A percentile compares a stretch with the other conserved stretches of the same genome.
Evolutionary conservation across 2,888 invertebrate genomes (phyloP).

Genomic region (Ectemnius continuus): DNA sequence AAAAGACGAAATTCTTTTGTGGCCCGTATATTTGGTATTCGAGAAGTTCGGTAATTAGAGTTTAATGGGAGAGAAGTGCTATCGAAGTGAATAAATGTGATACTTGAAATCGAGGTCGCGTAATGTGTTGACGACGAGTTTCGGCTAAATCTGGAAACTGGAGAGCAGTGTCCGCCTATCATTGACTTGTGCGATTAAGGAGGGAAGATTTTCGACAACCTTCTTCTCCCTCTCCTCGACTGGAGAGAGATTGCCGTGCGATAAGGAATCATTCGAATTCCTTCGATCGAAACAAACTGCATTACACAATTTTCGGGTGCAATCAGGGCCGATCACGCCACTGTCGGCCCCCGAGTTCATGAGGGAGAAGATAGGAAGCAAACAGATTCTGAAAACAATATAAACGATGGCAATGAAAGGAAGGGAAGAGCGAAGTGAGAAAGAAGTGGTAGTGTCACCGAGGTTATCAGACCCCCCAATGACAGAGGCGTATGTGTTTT

Average conservation of each 20-base stretch:
- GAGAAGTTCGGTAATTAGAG: background rate
- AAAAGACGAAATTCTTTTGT: background rate
- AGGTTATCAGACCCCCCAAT: constrained; percentile 40
- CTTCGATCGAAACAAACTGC: background rate
- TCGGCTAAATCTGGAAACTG: too few relatives aligned
- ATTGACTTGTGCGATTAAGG: too few relatives aligned
- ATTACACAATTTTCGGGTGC: constrained; percentile 32
- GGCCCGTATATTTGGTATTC: background rate
- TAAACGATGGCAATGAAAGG: constrained; percentile 22
- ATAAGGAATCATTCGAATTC: too few relatives aligned
- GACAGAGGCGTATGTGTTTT: constrained; percentile 26
- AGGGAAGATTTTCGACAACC: too few relatives aligned
- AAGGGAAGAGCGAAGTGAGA: background rate
- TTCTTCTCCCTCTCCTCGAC: too few relatives aligned
- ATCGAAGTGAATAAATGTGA: too few relatives aligned
- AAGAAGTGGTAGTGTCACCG: background rate
- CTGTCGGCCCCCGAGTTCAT: background rate
- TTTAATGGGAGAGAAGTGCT: too few relatives aligned
- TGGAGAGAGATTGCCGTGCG: too few relatives aligned
- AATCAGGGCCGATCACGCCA: constrained; percentile 26
- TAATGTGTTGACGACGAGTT: too few relatives aligned
- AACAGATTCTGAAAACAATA: constrained; percentile 26
- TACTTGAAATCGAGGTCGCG: too few relatives aligned
- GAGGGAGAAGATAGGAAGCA: background rate
- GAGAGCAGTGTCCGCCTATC: too few relatives aligned